Conservation (phyloP, 2,888 invertebrate species). For the Meteorus cinctellus region DNA sequence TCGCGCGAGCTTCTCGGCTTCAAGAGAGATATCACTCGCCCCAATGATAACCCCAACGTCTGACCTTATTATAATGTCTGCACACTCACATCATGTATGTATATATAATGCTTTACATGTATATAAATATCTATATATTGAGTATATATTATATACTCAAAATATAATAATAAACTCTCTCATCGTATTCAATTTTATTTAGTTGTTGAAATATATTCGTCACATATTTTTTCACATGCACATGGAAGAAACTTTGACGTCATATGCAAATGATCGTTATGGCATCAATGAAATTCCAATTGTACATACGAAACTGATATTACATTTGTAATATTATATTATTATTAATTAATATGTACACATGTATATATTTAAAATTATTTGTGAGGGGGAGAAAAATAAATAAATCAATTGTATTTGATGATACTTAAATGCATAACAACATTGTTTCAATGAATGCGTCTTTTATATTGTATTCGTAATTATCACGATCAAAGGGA, state of each 20-base stretch:
- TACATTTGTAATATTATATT: not conserved
- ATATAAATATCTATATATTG: too few species aligned
- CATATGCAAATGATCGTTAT: not conserved
- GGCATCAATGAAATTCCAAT: slow-evolving; percentile 26
- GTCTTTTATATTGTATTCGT: slow-evolving; percentile 39
- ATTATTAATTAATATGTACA: not conserved
- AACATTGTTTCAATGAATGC: slow-evolving; percentile 11
- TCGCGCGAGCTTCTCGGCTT: slow-evolving; percentile 43
- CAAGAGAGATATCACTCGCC: slow-evolving; percentile 52
- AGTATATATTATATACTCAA: too few species aligned
- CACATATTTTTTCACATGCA: not conserved
- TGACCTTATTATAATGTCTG: slow-evolving; percentile 66
- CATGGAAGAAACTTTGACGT: not conserved
- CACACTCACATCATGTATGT: slow-evolving; percentile 36
- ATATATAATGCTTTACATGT: slow-evolving; percentile 36
- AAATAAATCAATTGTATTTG: not conserved
- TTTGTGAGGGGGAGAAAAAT: not conserved
- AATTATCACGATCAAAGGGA: slow-evolving; percentile 38
- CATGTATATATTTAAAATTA: not conserved
- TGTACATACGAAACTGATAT: not conserved
- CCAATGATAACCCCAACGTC: slow-evolving; percentile 66
- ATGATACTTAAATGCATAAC: slow-evolving; percentile 1
- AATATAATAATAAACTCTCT: not conserved
- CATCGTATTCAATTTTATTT: not conserved
- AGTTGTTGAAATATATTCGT: not conserved